Conservation (phyloP, 1,140 invertebrate species). For the Diploscapter pachys region DNA sequence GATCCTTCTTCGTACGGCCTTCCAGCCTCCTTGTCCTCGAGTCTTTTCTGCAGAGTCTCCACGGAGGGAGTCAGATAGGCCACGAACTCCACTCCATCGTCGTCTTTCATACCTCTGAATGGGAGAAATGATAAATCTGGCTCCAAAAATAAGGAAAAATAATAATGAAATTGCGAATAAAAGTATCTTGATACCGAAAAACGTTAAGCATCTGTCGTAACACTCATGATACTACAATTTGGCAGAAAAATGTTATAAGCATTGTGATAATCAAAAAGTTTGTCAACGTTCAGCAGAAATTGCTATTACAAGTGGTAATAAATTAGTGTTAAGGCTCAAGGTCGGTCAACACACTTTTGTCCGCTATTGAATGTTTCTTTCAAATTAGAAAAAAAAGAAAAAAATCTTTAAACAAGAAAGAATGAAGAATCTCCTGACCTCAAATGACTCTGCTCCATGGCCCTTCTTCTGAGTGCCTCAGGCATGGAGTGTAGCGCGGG, state of each 20-base stretch:
- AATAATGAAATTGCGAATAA: no score
- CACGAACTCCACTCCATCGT: slow-evolving; percentile 95
- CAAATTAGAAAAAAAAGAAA: background rate
- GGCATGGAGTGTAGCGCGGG: slow-evolving; percentile 70
- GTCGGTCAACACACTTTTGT: no score
- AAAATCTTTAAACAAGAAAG: background rate
- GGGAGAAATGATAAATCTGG: background rate
- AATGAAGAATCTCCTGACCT: background rate
- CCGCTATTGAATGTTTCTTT: background rate
- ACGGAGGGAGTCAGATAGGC: slow-evolving; percentile 93
- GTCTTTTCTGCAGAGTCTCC: slow-evolving; percentile 71
- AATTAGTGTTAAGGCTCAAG: no score
- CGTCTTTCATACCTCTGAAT: slow-evolving; percentile 72
- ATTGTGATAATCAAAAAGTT: no score
- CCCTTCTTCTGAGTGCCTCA: background rate
- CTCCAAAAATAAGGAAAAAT: no score
- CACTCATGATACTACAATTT: no score
- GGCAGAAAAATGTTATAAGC: no score
- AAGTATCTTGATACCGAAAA: no score
- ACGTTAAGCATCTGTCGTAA: no score
- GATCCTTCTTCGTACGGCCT: background rate
- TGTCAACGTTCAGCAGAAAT: no score
- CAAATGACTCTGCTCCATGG: background rate
- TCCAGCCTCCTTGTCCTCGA: background rate
- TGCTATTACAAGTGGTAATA: no score